Percentiles rank a stretch among this genome's conserved stretches.
Conservation (phyloP, 2,113 vertebrate species). For the Zosterops hypoxanthus region DNA sequence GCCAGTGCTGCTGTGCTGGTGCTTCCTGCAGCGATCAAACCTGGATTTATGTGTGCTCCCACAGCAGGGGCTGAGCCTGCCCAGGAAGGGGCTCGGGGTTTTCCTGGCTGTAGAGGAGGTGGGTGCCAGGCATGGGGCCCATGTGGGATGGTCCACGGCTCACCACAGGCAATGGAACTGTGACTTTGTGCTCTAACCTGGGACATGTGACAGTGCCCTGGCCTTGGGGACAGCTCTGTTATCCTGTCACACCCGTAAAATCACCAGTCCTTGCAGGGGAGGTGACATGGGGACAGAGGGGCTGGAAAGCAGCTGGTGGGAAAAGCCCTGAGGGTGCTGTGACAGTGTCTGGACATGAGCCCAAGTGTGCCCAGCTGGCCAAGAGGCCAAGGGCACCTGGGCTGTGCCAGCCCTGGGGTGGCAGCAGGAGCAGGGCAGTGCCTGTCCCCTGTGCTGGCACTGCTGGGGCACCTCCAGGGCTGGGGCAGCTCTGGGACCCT, state of each 20-base stretch:
- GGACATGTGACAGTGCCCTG: not conserved
- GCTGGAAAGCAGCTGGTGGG: not conserved
- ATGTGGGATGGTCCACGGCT: not conserved
- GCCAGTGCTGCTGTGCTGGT: not conserved
- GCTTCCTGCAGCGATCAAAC: not conserved
- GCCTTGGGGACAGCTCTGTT: not conserved
- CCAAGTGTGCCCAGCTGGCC: not conserved
- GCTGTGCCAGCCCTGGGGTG: not conserved
- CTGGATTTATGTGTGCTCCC: not conserved
- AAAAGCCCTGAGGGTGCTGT: not conserved
- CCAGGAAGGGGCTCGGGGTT: not conserved
- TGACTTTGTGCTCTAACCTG: not conserved
- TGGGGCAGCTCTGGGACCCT: not conserved
- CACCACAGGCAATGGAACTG: not conserved
- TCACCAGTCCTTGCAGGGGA: not conserved
- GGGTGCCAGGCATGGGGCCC: not conserved
- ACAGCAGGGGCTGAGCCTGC: not conserved
- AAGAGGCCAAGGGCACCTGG: not conserved
- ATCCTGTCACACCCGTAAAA: not conserved
- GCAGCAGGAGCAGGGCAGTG: not conserved
- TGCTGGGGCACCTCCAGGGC: not conserved
- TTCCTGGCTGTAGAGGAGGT: not conserved
- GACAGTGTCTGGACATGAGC: rapidly evolving
- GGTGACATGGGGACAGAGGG: not conserved
- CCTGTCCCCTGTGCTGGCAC: not conserved